Base-by-base conservation (phyloP, 2,113 vertebrate species). In the Gobio gobio region DNA sequence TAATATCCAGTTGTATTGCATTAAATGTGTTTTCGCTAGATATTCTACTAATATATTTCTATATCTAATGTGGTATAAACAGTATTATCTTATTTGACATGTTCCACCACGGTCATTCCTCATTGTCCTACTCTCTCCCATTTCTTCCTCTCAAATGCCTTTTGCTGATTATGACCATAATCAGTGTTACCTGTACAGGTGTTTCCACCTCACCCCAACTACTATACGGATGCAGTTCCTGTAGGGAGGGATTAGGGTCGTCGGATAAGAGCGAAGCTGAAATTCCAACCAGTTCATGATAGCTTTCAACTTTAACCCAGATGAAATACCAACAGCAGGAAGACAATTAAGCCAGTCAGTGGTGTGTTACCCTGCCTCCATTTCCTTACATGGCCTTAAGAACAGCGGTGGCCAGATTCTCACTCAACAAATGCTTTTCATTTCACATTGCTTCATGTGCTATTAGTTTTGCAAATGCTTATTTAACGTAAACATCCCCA, bases 171-270 rank as follows among this genome's bases (percentile, higher is more conserved):
- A 91, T 92, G 82, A 85, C 78, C 76, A 83, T 91, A 91, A 92
- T 90, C 90, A 45, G 90, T 88, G 61, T 26, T 51, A 87, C 87
- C 84, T 81, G 64, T 72, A 70, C 81, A 47, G 49, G 78, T 70
- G 33, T 66, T 47, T 54, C 16, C 78, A 29, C 59, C 61, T 68
- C 78, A 29, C 75, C 36, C 13, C 10, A 10, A 8, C n/a, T 80
- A 33, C 36, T 10, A 4, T 76, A 49, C 26, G 29, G 84, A 87
- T 51, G 86, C 74, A 10, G 88, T 29, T 90, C 61, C 85, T 84
- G 78, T 86, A 87, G 73, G 9, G 86, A 90, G 83, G 88, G 91
- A 90, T 90, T 81, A 89, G 83, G 88, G 74, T 93, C 86, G 89
- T 91, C 91, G 89, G 88, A 89, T 86, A 64, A 86, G 86, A 83